A percentile compares a stretch with the other conserved stretches of the same genome.
Conservation (phyloP, 2,113 vertebrate species). For the Anarrhichthys ocellatus region DNA sequence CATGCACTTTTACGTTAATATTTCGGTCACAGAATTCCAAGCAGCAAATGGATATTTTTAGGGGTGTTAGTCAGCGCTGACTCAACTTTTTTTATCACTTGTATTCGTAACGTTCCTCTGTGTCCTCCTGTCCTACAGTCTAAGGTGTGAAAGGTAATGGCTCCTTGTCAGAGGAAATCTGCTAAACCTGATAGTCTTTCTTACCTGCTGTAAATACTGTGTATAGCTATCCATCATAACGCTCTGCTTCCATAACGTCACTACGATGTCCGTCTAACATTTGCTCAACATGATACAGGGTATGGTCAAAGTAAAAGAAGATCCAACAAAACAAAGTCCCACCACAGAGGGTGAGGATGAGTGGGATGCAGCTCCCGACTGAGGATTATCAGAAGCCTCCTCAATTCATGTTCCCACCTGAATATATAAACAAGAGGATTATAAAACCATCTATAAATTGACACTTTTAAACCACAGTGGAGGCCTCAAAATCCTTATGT, state of each 20-base stretch:
- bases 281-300: conserved; percentile 60
- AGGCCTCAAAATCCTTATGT: conserved; percentile 1
- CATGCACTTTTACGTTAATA: conserved; percentile 33
- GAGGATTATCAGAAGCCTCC: conserved; percentile 32
- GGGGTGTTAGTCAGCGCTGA: conserved; percentile 63
- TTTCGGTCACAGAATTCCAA: conserved; percentile 68
- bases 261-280: conserved; percentile 53
- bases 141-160: conserved; percentile 58
- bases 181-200: conserved; percentile 51
- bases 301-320: conserved; percentile 65
- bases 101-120: conserved; percentile 66
- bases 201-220: conserved; percentile 80
- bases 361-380: conserved; percentile 45
- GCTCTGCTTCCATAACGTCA: conserved; percentile 74
- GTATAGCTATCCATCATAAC: conserved; percentile 71
- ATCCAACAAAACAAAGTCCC: conserved; percentile 20
- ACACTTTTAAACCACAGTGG: neutral
- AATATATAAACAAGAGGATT: conserved; percentile 11
- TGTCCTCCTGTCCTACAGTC: conserved; percentile 57
- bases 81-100: conserved; percentile 69
- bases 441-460: neutral
- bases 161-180: conserved; percentile 53
- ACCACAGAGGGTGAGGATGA: conserved; percentile 22
- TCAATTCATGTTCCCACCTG: conserved; percentile 9
- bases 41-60: conserved; percentile 79